Evolutionary conservation across 2,113 vertebrate genomes (phyloP).

Genomic region (Monopterus albus): DNA sequence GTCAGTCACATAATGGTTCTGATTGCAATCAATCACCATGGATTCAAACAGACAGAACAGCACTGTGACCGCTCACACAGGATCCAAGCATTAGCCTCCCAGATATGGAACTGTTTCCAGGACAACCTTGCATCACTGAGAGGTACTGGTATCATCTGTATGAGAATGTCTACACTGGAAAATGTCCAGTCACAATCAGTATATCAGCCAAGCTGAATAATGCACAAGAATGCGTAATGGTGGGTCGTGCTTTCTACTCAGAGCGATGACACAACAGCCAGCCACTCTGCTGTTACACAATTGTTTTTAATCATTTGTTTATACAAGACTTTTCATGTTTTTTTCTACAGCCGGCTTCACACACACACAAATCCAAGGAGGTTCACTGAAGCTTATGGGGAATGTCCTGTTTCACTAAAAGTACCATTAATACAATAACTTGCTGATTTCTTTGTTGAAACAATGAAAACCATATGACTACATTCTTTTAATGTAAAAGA

Average conservation of each 20-base stretch:
- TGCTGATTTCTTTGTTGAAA: no score
- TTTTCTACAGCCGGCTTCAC: no score
- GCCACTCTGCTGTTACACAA: background rate
- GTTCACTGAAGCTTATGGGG: no score
- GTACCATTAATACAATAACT: no score
- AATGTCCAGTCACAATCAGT: constrained; percentile 9
- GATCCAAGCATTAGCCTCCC: no score
- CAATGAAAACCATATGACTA: no score
- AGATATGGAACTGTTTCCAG: no score
- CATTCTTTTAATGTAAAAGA: background rate
- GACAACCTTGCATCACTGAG: constrained; percentile 3
- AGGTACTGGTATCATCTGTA: no score
- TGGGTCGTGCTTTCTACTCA: constrained; percentile 3
- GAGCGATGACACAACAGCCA: constrained; percentile 18
- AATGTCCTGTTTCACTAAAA: no score
- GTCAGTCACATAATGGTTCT: background rate
- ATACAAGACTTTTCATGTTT: no score
- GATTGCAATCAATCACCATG: background rate
- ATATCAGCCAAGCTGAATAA: background rate
- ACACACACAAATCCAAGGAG: no score
- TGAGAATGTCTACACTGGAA: background rate
- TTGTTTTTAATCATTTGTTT: background rate
- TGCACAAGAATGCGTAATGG: background rate
- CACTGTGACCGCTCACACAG: no score
- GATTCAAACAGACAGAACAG: background rate